Evolutionary conservation across 2,113 vertebrate genomes (phyloP), one percentile per base, ranked within the genome.

Genomic region (Neolamprologus brichardi): DNA sequence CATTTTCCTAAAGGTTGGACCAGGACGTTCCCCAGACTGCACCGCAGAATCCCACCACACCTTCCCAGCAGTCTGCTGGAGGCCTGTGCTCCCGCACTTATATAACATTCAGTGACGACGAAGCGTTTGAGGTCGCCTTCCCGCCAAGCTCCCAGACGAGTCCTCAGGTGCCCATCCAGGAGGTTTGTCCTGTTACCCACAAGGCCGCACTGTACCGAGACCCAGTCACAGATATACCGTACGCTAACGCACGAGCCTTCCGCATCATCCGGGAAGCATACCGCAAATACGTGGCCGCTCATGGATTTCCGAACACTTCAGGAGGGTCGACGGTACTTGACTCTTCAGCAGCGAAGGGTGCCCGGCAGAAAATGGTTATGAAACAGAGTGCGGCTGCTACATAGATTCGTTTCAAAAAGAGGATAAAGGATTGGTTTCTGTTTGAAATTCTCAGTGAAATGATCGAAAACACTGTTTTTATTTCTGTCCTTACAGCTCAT

Each of bases 211-310:
- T 98, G 0, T 99, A 99, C 95, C 96, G 98, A 0, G 98, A 99
- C 93, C 98, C 98, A 8, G 97, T 99, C 89, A 99, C 98, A 0
- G 98, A 99, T 92, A 99, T 99, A 80, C 98, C 98, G 1, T 99
- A 99, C 1, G 97, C 98, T 81, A 98, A 97, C 85, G 94, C 96
- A 5, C 96, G 97, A 3, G 97, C 98, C 84, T 99, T 99, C 96
- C 97, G 97, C 84, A 99, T 99, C 95, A 99, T 99, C 93, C 97
- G 98, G 0, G 98, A 99, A 78, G 98, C 98, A 1, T 99, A 99
- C 93, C 96, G 97, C 51, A 99, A 99, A 51, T 99, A 99, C 53
- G 97, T 99, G 91, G 97, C 98, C 0, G 97, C 98, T 0, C 98
- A 99, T 0, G 98, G 98, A 12, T 97, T 99, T 82, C 98, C 98